Percentiles rank a stretch among this genome's conserved stretches.
Conservation (phyloP, 1,140 invertebrate genomes). For the Oreohelix idahoensis region DNA sequence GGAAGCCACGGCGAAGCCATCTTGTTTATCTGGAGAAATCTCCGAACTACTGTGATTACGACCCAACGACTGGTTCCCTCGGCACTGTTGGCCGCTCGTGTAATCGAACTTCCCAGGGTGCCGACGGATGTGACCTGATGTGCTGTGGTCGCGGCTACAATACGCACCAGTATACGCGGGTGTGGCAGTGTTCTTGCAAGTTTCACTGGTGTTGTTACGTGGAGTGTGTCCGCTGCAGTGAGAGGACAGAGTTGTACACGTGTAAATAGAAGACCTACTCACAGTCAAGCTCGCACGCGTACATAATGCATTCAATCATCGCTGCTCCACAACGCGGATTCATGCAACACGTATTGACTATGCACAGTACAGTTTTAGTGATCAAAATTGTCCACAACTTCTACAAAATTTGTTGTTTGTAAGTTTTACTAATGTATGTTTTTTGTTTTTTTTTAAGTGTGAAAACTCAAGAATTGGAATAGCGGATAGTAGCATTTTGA, state of each 20-base stretch:
- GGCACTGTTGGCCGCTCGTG: constrained; percentile 73
- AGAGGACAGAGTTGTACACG: constrained; percentile 71
- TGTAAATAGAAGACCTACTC: constrained; percentile 71
- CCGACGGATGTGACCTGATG: constrained; percentile 75
- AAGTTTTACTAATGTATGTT: no score
- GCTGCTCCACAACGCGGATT: no score
- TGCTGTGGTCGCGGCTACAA: constrained; percentile 77
- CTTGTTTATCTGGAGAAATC: constrained; percentile 91
- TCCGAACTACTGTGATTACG: constrained; percentile 93
- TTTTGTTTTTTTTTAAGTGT: no score
- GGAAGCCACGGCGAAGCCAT: constrained; percentile 77
- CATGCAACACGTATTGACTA: no score
- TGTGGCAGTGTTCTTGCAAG: constrained; percentile 75
- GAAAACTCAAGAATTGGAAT: no score
- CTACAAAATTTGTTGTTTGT: no score
- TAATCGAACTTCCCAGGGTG: constrained; percentile 71
- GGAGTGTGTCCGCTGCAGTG: constrained; percentile 73
- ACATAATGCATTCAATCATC: no score
- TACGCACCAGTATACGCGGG: constrained; percentile 71
- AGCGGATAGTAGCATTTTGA: no score
- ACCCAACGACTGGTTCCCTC: constrained; percentile 74
- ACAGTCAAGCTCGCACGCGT: no score
- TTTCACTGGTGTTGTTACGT: constrained; percentile 76
- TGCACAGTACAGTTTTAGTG: no score
- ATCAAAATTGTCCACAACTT: no score